A percentile compares a stretch with the other conserved stretches of the same genome.
These are phyloP conservation scores for Drosophila paranaensis DNA, from an alignment of 2,888 invertebrate genomes.

Conservation along the genomic window DNA sequence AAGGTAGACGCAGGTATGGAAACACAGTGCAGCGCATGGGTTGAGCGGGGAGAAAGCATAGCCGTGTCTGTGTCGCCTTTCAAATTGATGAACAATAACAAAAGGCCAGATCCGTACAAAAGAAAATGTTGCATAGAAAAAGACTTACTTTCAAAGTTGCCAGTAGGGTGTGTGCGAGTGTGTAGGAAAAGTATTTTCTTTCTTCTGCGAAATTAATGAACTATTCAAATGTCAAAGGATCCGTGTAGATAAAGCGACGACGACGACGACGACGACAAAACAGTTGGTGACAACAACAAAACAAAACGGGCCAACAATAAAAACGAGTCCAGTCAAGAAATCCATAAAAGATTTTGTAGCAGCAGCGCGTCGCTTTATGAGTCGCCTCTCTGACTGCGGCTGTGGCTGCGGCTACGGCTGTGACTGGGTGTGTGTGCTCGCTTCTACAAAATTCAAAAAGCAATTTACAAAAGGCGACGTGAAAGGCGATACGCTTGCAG, in stretches of 20 bases:
- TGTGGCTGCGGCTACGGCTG: slow-evolving; percentile 3
- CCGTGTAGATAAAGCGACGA: slow-evolving; percentile 67
- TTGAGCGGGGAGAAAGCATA: slow-evolving; percentile 3
- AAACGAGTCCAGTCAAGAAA: slow-evolving; percentile 77
- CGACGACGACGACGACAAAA: slow-evolving; percentile 54
- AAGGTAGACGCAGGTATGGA: slow-evolving; percentile 13
- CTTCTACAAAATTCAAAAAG: slow-evolving; percentile 80
- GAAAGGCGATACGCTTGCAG: slow-evolving; percentile 74
- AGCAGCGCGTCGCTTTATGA: slow-evolving; percentile 71
- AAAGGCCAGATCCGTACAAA: slow-evolving; percentile 65
- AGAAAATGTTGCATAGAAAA: slow-evolving; percentile 70
- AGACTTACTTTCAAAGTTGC: slow-evolving; percentile 74
- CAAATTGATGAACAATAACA: slow-evolving; percentile 80
- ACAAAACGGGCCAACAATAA: slow-evolving; percentile 67
- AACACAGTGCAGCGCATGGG: background rate
- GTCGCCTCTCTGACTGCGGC: slow-evolving; percentile 35
- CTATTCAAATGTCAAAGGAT: slow-evolving; percentile 81
- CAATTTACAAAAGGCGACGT: slow-evolving; percentile 80
- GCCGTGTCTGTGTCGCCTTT: slow-evolving; percentile 64
- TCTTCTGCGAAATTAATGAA: slow-evolving; percentile 79
- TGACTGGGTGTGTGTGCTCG: slow-evolving; percentile 38
- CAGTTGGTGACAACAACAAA: slow-evolving; percentile 73
- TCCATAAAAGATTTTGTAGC: slow-evolving; percentile 78
- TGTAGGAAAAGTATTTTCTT: slow-evolving; percentile 52
- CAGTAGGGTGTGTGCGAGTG: slow-evolving; percentile 24